Evolutionary conservation across 2,888 invertebrate genomes (phyloP), one percentile per base, ranked within the genome.

Genomic region (Chelonus formosanus): DNA sequence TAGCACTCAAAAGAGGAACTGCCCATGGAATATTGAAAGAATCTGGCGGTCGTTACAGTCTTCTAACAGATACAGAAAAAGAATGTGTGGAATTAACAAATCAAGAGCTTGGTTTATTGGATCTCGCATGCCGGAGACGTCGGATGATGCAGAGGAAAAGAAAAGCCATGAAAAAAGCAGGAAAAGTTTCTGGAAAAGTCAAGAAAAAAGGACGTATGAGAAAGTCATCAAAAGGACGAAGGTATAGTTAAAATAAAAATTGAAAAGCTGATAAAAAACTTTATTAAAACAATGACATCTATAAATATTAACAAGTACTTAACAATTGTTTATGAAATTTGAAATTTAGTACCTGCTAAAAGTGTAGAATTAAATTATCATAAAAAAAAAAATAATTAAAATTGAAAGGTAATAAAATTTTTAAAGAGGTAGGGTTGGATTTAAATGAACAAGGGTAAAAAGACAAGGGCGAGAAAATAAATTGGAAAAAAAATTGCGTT

Each of bases 1-100:
- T 73, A 3, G 76, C 74, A 0, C 59, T 80, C 40, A 78, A 78
- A 59, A 78, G 79, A 3, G 79, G 78, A 4, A 73, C 76, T 1
- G 70, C 72, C 0, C 75, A 73, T 36, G 79, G 79, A 1, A 76
- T 79, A 32, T 61, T 80, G 40, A 73, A 67, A 63, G 74, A 74
- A n/a, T 66, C 68, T 6, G 72, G 69, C 0, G 70, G 67, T 4
- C 69, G 70, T 48, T 80, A 78, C 48, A 70, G 70, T n/a, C 34
- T 79, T 8, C 74, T 77, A 6, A 74, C 71, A 3, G 74, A 69
- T 6, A 68, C 68, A 1, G 73, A 70, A 4, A 60, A 67, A 31
- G 74, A 72, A 6, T 68, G 69, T 0, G 64, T 71, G 56, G 78
- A 78, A 47, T 67, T 78, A 0, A 77, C 76, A 0, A 62, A 64